Base-by-base conservation (phyloP, 2,113 vertebrate genomes). In the Carlito syrichta region DNA sequence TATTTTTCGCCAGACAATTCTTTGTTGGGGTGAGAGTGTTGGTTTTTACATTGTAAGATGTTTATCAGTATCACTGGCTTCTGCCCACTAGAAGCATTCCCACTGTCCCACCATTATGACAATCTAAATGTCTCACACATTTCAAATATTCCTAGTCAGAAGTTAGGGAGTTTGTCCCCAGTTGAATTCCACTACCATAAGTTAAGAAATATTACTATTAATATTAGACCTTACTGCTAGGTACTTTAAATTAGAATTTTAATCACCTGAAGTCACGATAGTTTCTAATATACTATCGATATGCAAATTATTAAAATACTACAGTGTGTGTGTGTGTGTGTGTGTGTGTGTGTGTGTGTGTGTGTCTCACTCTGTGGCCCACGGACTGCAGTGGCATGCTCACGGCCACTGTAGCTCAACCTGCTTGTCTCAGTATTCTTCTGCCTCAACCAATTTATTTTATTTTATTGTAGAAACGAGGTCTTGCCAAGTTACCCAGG, bases 251-350 rank as follows among this genome's bases (percentile, higher is more conserved):
- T 5, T 35, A 48, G 8, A 20, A 94, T 92, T 97, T 91, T 48
- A 0, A 78, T 96, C 86, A 40, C 95, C 30, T 71, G 58, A 95
- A 17, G 11, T 94, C 76, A 93, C 68, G 38, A 17, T 91, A 25
- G 30, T 20, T 78, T 92, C 16, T 97, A 56, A 76, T 88, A 90
- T 45, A 81, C 22, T 66, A 94, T 2, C 91, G 5, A 27, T 93
- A 74, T 87, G 63, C 95, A 35, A 56, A 91, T 96, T 97, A 92
- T 96, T 97, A 97, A 97, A 96, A 93, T 30, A 20, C 0, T 89
- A 48, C 1, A n/a, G n/a, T n/a, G n/a, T n/a, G n/a, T n/a, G n/a
- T n/a, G n/a, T n/a, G n/a, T n/a, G n/a, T n/a, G n/a, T n/a, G n/a
- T n/a, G n/a, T n/a, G n/a, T n/a, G n/a, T n/a, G n/a, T n/a, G n/a